A percentile compares a stretch with the other conserved stretches of the same genome.
Evolutionary conservation across 2,797 vertebrate species (phyloP).

Genomic region (Lerista edwardsae): DNA sequence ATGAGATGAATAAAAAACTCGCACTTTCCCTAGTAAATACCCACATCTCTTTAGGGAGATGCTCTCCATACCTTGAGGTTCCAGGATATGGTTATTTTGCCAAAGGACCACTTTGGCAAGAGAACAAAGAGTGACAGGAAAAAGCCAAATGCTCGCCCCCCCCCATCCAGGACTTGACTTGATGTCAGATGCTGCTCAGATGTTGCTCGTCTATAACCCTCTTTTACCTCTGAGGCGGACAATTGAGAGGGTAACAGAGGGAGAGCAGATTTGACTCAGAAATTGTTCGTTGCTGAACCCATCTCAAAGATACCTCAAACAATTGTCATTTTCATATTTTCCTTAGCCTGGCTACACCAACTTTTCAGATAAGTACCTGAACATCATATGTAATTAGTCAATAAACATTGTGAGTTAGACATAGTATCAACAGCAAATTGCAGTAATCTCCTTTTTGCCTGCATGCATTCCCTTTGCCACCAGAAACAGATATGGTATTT

Average conservation of each 20-base stretch:
- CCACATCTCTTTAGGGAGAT: background rate
- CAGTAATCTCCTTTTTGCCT: background rate
- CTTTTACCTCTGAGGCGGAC: background rate
- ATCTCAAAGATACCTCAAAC: background rate
- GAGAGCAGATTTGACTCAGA: background rate
- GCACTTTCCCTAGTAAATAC: background rate
- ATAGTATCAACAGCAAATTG: slow-evolving; percentile 7
- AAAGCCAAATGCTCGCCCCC: background rate
- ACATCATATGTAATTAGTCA: slow-evolving; percentile 37
- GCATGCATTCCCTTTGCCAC: background rate
- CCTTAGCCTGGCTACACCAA: slow-evolving; percentile 5
- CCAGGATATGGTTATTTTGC: background rate
- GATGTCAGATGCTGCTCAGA: background rate
- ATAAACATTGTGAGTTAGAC: slow-evolving; percentile 10
- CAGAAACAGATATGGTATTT: background rate
- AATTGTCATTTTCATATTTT: background rate
- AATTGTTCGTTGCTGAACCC: background rate
- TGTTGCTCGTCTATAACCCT: background rate
- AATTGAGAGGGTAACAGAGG: background rate
- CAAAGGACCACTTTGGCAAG: background rate
- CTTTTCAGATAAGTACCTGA: slow-evolving; percentile 15
- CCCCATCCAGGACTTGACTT: background rate
- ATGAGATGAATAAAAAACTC: background rate
- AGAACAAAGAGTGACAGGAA: background rate
- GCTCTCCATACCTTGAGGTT: background rate